Percentiles rank a stretch among this genome's conserved stretches.
phyloP scores from a whole-genome alignment of 2,888 invertebrate species.

The Bombylius major region DNA sequence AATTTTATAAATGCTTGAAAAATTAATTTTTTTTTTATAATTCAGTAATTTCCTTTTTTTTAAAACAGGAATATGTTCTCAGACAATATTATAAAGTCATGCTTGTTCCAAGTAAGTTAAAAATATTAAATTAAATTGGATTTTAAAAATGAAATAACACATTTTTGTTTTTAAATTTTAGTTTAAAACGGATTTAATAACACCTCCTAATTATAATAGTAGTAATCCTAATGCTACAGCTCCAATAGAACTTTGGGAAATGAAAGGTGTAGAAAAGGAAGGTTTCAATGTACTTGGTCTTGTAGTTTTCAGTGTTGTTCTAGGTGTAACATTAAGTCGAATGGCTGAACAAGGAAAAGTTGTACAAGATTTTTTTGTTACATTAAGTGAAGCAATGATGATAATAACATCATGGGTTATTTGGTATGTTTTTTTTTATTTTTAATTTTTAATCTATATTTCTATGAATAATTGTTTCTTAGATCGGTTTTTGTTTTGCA shows the following conservation, averaged over 20 bases:
- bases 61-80: constrained; percentile 75
- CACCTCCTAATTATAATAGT: constrained; percentile 27
- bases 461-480: too few relatives aligned
- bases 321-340: constrained; percentile 83
- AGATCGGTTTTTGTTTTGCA: too few relatives aligned
- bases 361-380: constrained; percentile 71
- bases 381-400: constrained; percentile 90
- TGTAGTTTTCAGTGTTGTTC: constrained; percentile 70
- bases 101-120: constrained; percentile 55
- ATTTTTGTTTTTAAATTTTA: constrained; percentile 27
- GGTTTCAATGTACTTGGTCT: constrained; percentile 77
- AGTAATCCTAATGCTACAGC: constrained; percentile 26
- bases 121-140: constrained; percentile 1
- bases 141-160: background rate
- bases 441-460: too few relatives aligned
- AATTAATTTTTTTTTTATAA: too few relatives aligned
- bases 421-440: constrained; percentile 39
- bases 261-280: constrained; percentile 53
- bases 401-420: constrained; percentile 92
- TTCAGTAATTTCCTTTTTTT: too few relatives aligned
- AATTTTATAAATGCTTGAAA: too few relatives aligned
- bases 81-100: constrained; percentile 78
- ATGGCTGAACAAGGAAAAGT: constrained; percentile 75
- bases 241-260: constrained; percentile 50
- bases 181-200: constrained; percentile 43